Base-by-base conservation (phyloP, 2,888 invertebrate species). In the Ecliptopera silaceata region DNA sequence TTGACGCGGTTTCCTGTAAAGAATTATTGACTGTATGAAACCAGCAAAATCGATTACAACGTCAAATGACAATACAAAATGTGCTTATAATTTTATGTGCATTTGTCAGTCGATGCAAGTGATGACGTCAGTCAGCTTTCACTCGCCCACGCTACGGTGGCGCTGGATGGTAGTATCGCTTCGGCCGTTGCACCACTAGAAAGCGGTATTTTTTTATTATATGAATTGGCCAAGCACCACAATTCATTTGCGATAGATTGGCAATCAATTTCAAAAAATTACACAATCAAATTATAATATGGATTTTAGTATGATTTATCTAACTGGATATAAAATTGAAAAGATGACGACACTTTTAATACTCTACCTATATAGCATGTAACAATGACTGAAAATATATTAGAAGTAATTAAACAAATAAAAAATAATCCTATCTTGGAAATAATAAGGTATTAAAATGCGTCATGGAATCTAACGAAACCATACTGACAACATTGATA, bases 51-150 rank as follows among this genome's bases (percentile, higher is more conserved):
- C 46, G 54, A 66, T 68, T 56, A 59, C 61, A 38, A 57, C 32
- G 49, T 61, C 57, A 39, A 57, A 57, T 54, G 58, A 55, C 53
- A 61, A 48, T 64, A 50, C 47, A 41, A 12, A 51, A 46, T 63
- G 64, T 64, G 63, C 56, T 65, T 61, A 65, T 62, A 63, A 57
- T 63, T 63, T 54, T 57, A 68, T 67, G 67, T 75, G 70, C 72
- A 74, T 68, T 67, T 59, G 71, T 65, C 74, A 72, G 74, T 60
- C 45, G 73, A 73, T 81, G 81, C 80, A 81, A 77, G 76, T 72
- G 63, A 65, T 84, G 86, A 82, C 80, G 86, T 83, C 83, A 84
- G 66, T 57, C 66, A 71, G 82, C 88, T 88, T 88, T 88, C 88
- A 81, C 88, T 82, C 59, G 70, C 64, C 61, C 26, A 39, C 44